A percentile compares a stretch with the other conserved stretches of the same genome.
Evolutionary conservation across 2,113 vertebrate species (phyloP).

Genomic region (Chaenocephalus aceratus): DNA sequence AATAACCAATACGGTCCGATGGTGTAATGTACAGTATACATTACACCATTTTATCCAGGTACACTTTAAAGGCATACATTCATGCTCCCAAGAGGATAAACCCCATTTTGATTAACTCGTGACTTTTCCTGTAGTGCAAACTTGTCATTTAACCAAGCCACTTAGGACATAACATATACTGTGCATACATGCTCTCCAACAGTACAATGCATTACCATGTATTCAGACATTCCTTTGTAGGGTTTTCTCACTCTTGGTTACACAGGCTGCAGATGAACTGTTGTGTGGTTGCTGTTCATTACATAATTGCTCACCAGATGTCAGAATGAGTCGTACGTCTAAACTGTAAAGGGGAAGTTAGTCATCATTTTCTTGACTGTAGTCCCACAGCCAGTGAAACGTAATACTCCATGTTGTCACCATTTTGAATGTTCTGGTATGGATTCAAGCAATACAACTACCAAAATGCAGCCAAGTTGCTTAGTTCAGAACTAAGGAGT

Average conservation of each 20-base stretch:
- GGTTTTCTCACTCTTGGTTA: neutral
- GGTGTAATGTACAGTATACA: no score
- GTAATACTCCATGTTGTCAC: slow-evolving; percentile 1
- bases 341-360: slow-evolving; percentile 53
- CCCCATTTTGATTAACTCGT: neutral
- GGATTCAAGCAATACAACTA: neutral
- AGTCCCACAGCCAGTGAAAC: slow-evolving; percentile 17
- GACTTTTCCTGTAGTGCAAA: neutral
- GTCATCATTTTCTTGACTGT: slow-evolving; percentile 11
- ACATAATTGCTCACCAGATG: slow-evolving; percentile 44
- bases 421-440: neutral
- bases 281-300: slow-evolving; percentile 28
- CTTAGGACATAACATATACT: neutral
- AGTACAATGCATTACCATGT: neutral
- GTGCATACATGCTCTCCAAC: neutral
- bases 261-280: neutral
- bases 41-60: neutral
- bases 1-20: no score
- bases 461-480: neutral
- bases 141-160: no score
- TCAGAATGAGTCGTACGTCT: slow-evolving; percentile 28
- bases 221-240: neutral
- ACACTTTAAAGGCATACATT: neutral
- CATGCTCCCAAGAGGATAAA: neutral
- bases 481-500: neutral